Percentiles rank a stretch among this genome's conserved stretches.
phyloP scores from a whole-genome alignment of 2,888 invertebrate genomes.

The Rhopalosiphum nymphaeae region DNA sequence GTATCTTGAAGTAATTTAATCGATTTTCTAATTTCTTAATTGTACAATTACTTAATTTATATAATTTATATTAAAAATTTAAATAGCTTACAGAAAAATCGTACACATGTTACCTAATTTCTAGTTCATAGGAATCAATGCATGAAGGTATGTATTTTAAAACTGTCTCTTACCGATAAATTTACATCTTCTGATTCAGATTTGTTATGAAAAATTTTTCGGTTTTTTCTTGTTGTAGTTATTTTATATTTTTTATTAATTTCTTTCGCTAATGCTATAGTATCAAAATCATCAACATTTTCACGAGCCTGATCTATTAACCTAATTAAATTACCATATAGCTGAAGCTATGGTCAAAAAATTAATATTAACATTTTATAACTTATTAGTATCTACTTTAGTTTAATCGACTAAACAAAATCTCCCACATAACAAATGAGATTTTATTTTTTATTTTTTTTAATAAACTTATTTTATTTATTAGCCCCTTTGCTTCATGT shows the following conservation, averaged over 20 bases:
- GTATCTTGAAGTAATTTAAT: not conserved
- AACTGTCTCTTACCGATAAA: not conserved
- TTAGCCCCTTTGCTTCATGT: constrained; percentile 2
- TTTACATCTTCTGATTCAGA: not conserved
- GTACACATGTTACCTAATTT: not conserved
- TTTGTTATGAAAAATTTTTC: not conserved
- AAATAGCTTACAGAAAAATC: constrained; percentile 32
- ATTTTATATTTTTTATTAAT: not conserved
- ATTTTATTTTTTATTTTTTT: constrained; percentile 13
- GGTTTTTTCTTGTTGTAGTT: not conserved
- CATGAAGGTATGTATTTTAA: not conserved
- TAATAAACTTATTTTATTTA: constrained; percentile 1
- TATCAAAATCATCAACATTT: constrained; percentile 20
- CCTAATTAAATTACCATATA: not conserved
- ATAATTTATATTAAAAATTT: not conserved
- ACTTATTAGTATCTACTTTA: not conserved
- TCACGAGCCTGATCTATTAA: not conserved
- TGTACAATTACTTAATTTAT: not conserved
- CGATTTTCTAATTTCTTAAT: constrained; percentile 18
- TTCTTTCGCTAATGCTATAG: not conserved
- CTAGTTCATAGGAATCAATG: not conserved
- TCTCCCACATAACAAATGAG: not conserved
- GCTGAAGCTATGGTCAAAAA: not conserved
- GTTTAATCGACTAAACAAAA: constrained; percentile 17
- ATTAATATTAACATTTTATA: not conserved